These are phyloP conservation scores for Apotomis turbidana DNA, from an alignment of 2,888 invertebrate genomes.

Conservation along the genomic window DNA sequence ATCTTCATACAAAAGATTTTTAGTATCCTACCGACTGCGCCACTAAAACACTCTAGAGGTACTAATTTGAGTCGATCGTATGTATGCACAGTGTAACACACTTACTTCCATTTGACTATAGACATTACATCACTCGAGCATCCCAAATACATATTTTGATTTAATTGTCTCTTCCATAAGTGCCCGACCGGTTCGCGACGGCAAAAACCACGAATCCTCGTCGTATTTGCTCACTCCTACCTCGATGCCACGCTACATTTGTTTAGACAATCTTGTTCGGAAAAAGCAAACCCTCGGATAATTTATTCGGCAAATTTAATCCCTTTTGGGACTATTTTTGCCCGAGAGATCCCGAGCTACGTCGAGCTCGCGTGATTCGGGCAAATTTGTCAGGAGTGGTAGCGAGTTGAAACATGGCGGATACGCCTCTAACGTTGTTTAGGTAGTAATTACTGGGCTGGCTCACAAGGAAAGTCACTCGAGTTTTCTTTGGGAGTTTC, in stretches of 20 bases:
- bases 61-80: no score
- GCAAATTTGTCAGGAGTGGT: slow-evolving; percentile 30
- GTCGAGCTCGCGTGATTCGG: slow-evolving; percentile 19
- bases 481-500: slow-evolving; percentile 1
- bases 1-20: no score
- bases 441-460: slow-evolving; percentile 31
- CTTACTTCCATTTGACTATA: neutral
- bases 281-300: slow-evolving; percentile 54
- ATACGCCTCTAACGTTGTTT: slow-evolving; percentile 33
- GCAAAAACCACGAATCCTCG: slow-evolving; percentile 20
- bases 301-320: slow-evolving; percentile 61
- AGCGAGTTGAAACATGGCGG: slow-evolving; percentile 26
- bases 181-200: slow-evolving; percentile 17
- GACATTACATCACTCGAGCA: neutral
- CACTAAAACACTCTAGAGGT: neutral
- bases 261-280: slow-evolving; percentile 49
- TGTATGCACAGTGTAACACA: neutral
- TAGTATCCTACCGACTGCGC: neutral
- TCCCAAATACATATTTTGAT: slow-evolving; percentile 18
- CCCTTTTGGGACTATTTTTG: slow-evolving; percentile 58
- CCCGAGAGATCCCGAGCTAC: slow-evolving; percentile 45
- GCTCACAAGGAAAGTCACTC: neutral
- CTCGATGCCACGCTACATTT: slow-evolving; percentile 46
- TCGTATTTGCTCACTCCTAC: slow-evolving; percentile 11
- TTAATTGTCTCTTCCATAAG: slow-evolving; percentile 9